Evolutionary conservation across 1,140 invertebrate species (phyloP).

Genomic region (Leptinotarsa defecta): DNA sequence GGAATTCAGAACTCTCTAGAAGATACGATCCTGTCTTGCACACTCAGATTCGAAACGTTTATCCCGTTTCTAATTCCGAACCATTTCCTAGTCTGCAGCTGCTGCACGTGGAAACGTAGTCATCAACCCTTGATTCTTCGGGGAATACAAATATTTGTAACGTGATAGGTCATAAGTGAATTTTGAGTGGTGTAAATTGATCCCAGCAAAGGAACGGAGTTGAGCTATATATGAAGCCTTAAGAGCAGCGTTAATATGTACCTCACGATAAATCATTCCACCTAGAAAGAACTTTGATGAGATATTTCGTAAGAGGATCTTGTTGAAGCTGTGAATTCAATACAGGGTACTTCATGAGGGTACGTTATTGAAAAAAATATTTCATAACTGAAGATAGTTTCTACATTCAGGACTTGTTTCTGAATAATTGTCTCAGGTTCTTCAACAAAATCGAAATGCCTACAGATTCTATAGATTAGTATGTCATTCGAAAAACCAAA

Average conservation of each 20-base stretch:
- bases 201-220: constrained; percentile 17
- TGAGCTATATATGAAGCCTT: constrained; percentile 12
- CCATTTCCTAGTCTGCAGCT: background rate
- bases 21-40: too few species aligned
- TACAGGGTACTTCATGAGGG: too few species aligned
- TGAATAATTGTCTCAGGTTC: too few species aligned
- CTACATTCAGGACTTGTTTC: too few species aligned
- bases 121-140: background rate
- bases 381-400: too few species aligned
- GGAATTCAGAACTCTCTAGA: too few species aligned
- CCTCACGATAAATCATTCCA: background rate
- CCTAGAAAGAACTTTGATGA: background rate
- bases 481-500: too few species aligned
- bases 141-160: constrained; percentile 17
- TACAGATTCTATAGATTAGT: too few species aligned
- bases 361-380: too few species aligned
- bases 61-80: background rate
- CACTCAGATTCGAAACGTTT: background rate
- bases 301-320: too few species aligned
- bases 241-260: background rate
- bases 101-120: background rate
- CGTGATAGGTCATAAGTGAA: constrained; percentile 30
- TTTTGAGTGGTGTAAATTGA: constrained; percentile 31
- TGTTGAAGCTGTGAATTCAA: too few species aligned
- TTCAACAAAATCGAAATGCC: too few species aligned